Conservation (phyloP, 2,888 invertebrate genomes). For the Cartodere bifasciata region DNA sequence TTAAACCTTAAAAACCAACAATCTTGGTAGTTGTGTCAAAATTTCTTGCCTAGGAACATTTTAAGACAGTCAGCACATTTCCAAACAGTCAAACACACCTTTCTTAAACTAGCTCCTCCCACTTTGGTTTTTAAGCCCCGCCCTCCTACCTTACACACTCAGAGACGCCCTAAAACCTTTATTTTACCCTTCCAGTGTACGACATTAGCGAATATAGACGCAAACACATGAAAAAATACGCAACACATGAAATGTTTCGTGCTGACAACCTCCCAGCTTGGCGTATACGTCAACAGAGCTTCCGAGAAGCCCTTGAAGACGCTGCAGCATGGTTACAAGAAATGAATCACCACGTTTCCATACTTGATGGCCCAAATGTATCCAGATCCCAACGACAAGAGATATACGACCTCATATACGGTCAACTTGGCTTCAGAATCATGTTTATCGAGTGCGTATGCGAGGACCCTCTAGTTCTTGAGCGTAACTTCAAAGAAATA, state of each 20-base stretch:
- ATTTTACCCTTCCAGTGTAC: slow-evolving; percentile 57
- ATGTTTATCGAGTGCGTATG: slow-evolving; percentile 89
- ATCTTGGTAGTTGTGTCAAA: no score
- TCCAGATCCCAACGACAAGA: slow-evolving; percentile 68
- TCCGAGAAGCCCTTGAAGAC: slow-evolving; percentile 73
- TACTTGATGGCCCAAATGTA: slow-evolving; percentile 88
- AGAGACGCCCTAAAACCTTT: no score
- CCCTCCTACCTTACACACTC: no score
- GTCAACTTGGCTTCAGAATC: slow-evolving; percentile 66
- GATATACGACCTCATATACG: slow-evolving; percentile 57
- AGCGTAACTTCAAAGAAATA: slow-evolving; percentile 67
- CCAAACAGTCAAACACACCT: no score
- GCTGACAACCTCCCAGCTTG: slow-evolving; percentile 74
- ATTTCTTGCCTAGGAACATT: no score
- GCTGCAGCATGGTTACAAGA: slow-evolving; percentile 68
- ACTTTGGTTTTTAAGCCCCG: no score
- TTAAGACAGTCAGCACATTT: no score
- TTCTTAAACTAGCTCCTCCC: no score
- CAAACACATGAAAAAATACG: slow-evolving; percentile 67
- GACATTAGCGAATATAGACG: slow-evolving; percentile 87
- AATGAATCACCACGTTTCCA: slow-evolving; percentile 45
- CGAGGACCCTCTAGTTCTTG: slow-evolving; percentile 60
- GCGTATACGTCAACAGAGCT: slow-evolving; percentile 69
- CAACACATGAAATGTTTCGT: slow-evolving; percentile 78
- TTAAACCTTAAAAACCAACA: no score